These are phyloP conservation scores for Danionella dracula DNA, from an alignment of 2,797 vertebrate species.

Conservation along the genomic window DNA sequence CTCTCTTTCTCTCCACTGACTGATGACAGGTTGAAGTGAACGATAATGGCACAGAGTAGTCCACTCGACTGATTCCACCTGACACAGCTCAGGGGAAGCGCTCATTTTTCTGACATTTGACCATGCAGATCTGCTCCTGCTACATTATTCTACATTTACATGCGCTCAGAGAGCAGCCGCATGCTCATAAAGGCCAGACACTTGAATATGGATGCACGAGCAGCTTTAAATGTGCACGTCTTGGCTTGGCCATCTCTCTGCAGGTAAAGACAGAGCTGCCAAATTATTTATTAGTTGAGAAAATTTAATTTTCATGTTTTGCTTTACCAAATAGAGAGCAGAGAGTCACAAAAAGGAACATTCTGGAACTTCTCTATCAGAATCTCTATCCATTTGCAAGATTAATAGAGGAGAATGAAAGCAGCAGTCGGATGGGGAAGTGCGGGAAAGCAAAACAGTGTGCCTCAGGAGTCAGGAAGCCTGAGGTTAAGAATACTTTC, in stretches of 20 bases:
- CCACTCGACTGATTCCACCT: conserved; percentile 95
- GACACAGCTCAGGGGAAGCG: conserved; percentile 96
- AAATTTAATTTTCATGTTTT: conserved; percentile 53
- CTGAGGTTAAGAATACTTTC: conserved; percentile 31
- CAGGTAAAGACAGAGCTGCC: conserved; percentile 13
- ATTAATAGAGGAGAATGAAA: conserved; percentile 44
- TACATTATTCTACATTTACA: conserved; percentile 99
- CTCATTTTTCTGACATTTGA: conserved; percentile 99
- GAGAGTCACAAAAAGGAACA: conserved; percentile 11
- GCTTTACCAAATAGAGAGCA: conserved; percentile 7
- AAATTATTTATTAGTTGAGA: conserved; percentile 58
- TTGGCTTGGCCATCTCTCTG: conserved; percentile 61
- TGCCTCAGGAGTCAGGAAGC: conserved; percentile 21
- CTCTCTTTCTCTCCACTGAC: conserved; percentile 78
- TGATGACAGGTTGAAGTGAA: conserved; percentile 97
- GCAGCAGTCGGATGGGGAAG: too few relatives aligned
- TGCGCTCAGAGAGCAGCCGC: conserved; percentile 63
- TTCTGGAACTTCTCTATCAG: conserved; percentile 22
- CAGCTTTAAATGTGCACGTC: conserved; percentile 70
- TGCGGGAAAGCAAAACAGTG: neutral
- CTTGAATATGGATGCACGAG: conserved; percentile 83
- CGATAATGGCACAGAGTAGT: conserved; percentile 90
- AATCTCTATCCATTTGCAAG: conserved; percentile 48
- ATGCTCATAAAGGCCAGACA: conserved; percentile 81
- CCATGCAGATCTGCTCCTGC: conserved; percentile 99